Percentiles rank a stretch among this genome's conserved stretches.
These are phyloP conservation scores for Mormyrus lacerda DNA, from an alignment of 2,113 vertebrate genomes.

Conservation along the genomic window DNA sequence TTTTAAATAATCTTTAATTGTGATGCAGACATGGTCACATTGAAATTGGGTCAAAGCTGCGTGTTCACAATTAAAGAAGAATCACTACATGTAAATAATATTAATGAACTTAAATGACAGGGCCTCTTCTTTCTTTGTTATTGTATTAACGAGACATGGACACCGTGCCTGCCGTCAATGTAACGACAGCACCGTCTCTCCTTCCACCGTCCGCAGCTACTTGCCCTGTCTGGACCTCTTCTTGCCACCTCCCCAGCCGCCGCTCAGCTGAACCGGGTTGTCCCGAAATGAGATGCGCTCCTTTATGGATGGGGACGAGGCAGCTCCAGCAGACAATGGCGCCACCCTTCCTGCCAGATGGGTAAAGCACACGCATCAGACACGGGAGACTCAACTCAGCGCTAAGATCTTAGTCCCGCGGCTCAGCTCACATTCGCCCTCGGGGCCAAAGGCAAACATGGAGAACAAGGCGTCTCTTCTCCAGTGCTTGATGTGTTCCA, in stretches of 20 bases:
- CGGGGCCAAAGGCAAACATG: slow-evolving; percentile 62
- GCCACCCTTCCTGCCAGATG: slow-evolving; percentile 59
- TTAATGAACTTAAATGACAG: not conserved
- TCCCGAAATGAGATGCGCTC: slow-evolving; percentile 80
- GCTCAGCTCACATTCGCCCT: slow-evolving; percentile 51
- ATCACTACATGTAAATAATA: not conserved
- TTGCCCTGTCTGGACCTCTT: slow-evolving; percentile 60
- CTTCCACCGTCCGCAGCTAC: slow-evolving; percentile 24
- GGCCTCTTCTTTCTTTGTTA: not conserved
- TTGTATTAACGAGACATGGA: not conserved
- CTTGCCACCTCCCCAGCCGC: slow-evolving; percentile 89
- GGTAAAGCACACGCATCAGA: slow-evolving; percentile 26
- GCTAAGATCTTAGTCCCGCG: not conserved
- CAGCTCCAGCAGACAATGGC: slow-evolving; percentile 49
- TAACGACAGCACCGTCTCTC: not conserved
- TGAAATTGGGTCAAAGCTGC: not conserved
- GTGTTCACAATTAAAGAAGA: not conserved
- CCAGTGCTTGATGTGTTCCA: slow-evolving; percentile 54
- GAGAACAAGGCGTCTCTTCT: slow-evolving; percentile 53
- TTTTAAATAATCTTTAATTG: not conserved
- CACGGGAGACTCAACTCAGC: not conserved
- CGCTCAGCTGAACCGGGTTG: slow-evolving; percentile 67
- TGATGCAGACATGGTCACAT: not conserved
- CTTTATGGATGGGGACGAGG: slow-evolving; percentile 53
- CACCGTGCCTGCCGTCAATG: not conserved